Conservation (phyloP, 2,888 invertebrate species). For the Aelia acuminata region DNA sequence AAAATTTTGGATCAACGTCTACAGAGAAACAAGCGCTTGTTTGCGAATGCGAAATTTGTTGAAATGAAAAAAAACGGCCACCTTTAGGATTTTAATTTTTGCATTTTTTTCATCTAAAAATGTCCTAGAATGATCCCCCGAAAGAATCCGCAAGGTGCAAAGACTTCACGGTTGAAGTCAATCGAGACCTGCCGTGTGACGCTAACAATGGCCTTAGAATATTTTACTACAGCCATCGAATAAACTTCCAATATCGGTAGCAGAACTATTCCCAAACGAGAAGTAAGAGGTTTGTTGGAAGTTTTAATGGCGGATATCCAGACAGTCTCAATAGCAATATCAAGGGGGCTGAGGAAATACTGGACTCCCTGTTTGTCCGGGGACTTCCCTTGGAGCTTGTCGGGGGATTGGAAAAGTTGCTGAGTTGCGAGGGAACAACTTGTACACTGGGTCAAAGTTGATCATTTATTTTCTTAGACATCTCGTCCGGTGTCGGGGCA, state of each 20-base stretch:
- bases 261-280: background rate
- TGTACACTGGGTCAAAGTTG: conserved; percentile 17
- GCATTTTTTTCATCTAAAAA: too few species aligned
- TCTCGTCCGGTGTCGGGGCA: background rate
- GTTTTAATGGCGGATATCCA: background rate
- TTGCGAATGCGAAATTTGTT: too few species aligned
- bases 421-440: background rate
- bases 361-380: background rate
- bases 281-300: background rate
- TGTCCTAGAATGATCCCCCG: too few species aligned
- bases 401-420: conserved; percentile 13
- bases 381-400: background rate
- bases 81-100: too few species aligned
- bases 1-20: too few species aligned
- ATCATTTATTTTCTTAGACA: conserved; percentile 16
- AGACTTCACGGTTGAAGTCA: too few species aligned
- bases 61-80: too few species aligned
- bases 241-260: background rate
- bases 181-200: too few species aligned
- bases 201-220: too few species aligned
- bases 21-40: too few species aligned
- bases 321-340: background rate
- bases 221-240: background rate
- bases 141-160: too few species aligned
- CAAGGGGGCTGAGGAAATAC: background rate